phyloP scores from a whole-genome alignment of 2,797 vertebrate genomes.

The Myioborus melanocephalus region DNA sequence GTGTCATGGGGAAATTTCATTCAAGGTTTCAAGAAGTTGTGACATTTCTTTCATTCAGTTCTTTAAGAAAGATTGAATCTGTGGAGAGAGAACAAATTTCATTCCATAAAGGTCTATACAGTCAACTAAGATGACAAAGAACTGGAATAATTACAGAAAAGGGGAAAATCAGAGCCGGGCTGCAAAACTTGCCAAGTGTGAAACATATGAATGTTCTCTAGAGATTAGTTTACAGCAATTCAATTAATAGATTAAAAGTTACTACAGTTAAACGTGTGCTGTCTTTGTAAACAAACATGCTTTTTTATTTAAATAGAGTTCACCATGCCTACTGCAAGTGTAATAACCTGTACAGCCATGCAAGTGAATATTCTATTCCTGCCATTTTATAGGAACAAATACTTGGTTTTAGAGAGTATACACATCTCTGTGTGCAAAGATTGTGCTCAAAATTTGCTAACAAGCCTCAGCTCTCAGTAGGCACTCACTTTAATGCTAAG shows the following conservation, averaged over 20 bases:
- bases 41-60: not conserved
- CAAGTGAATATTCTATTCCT: not conserved
- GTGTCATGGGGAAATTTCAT: not conserved
- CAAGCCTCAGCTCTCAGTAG: not conserved
- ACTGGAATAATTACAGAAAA: not conserved
- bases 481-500: not conserved
- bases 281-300: not conserved
- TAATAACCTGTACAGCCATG: not conserved
- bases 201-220: not conserved
- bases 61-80: not conserved
- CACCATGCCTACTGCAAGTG: not conserved
- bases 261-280: fast-evolving
- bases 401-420: not conserved
- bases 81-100: not conserved
- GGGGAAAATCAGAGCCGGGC: not conserved
- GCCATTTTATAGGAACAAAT: not conserved
- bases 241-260: not conserved
- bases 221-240: not conserved
- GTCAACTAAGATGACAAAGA: not conserved
- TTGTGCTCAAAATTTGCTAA: not conserved
- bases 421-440: not conserved
- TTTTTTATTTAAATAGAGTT: not conserved
- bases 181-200: not conserved
- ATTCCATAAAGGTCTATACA: not conserved
- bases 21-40: not conserved